Conservation (phyloP, 2,888 invertebrate genomes). For the Tipula lateralis region DNA sequence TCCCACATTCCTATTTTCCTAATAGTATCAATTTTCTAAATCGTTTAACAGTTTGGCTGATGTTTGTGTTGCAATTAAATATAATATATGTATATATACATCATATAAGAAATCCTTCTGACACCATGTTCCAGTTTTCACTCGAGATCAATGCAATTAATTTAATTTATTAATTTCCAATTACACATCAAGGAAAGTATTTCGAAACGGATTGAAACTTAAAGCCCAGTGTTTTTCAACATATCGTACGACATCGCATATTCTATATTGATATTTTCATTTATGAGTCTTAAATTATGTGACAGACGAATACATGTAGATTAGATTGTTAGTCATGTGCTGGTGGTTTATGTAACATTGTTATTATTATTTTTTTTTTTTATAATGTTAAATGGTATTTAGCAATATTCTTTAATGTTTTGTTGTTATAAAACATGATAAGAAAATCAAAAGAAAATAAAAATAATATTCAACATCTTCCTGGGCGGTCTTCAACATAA, state of each 20-base stretch:
- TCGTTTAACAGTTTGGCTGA: background rate
- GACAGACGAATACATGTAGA: too few species aligned
- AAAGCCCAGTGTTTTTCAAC: too few species aligned
- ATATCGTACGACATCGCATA: too few species aligned
- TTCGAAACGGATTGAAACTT: too few species aligned
- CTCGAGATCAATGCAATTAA: background rate
- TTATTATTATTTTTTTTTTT: background rate
- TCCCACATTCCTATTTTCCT: background rate
- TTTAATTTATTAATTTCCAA: too few species aligned
- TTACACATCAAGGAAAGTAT: too few species aligned
- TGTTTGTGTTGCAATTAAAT: background rate
- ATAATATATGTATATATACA: background rate
- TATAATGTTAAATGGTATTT: background rate
- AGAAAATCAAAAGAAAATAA: constrained; percentile 9
- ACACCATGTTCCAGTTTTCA: background rate
- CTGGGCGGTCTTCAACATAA: background rate
- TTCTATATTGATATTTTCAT: too few species aligned
- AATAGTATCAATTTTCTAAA: background rate
- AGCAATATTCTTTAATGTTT: background rate
- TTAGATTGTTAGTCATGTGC: too few species aligned
- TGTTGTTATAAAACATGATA: constrained; percentile 2
- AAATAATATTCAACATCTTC: background rate
- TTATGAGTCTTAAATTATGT: too few species aligned
- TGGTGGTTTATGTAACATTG: too few species aligned
- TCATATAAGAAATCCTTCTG: background rate